Base-by-base conservation (phyloP, 2,113 vertebrate species). In the Heliornis fulica region DNA sequence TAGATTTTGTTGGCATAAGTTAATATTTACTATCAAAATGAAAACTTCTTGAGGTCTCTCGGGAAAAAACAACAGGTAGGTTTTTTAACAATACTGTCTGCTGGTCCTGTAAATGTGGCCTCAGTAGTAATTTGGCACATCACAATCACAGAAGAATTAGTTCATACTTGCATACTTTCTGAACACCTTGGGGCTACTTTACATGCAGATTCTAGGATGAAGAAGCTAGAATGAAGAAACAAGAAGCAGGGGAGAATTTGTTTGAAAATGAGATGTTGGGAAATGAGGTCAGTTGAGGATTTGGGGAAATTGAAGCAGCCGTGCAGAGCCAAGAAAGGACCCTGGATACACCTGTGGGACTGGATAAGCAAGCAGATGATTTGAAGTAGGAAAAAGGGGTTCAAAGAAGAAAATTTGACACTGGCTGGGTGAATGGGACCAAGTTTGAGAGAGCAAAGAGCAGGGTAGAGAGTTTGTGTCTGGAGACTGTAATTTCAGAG, bases 1-100 rank as follows among this genome's bases (percentile, higher is more conserved):
- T 57, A 56, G 25, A 8, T 13, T 77, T 56, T 64, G 9, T 46
- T 87, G 10, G 9, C 9, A 50, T 43, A 72, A 84, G n/a, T 69
- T 64, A 71, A 46, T 61, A 53, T 40, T 45, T 66, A 10, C 15
- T 57, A 59, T 13, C 8, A 41, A 70, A 90, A 75, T 18, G 13
- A 59, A 68, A 90, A 54, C 4, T 59, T 13, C 3, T 64, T 65
- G 19, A 78, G 11, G 7, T 57, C 75, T 64, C 61, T 79, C 46
- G 46, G 15, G 34, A 57, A 68, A 87, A 83, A 11, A 83, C n/a
- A n/a, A 9, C 3, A 36, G 9, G 2, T 38, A 3, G 2, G 0
- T 53, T 54, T 61, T 86, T 70, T 15, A 45, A 43, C 4, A 80
- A 21, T 81, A 40, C 13, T 34, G 2, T 63, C 25, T 88, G 13